A percentile compares a stretch with the other conserved stretches of the same genome.
These are phyloP conservation scores for Geopemphigus sp. DNA, from an alignment of 1,140 invertebrate genomes.

Conservation along the genomic window DNA sequence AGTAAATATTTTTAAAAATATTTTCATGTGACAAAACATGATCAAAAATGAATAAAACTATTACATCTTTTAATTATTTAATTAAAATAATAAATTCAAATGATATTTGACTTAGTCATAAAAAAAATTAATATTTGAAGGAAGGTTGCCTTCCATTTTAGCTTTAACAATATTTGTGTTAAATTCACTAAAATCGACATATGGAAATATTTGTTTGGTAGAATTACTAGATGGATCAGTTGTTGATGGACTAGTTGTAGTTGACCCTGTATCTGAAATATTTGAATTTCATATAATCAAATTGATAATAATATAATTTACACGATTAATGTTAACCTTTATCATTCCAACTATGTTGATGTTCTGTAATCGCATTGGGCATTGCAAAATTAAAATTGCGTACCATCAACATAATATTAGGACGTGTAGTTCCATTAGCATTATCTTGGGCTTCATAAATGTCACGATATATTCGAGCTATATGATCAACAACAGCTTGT, in stretches of 20 bases:
- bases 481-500: slow-evolving; percentile 82
- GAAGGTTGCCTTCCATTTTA: slow-evolving; percentile 61
- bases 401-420: slow-evolving; percentile 81
- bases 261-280: slow-evolving; percentile 45
- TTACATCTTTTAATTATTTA: not conserved
- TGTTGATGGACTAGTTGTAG: slow-evolving; percentile 39
- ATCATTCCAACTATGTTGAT: slow-evolving; percentile 53
- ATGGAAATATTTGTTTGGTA: slow-evolving; percentile 57
- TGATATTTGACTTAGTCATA: slow-evolving; percentile 25
- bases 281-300: not conserved
- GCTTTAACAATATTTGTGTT: slow-evolving; percentile 71
- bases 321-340: slow-evolving; percentile 2
- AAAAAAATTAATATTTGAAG: slow-evolving; percentile 59
- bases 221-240: slow-evolving; percentile 35
- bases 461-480: slow-evolving; percentile 80
- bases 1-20: not conserved
- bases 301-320: not conserved
- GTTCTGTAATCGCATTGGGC: slow-evolving; percentile 65
- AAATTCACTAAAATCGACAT: slow-evolving; percentile 83
- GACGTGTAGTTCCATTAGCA: slow-evolving; percentile 58
- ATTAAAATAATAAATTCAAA: not conserved
- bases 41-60: not conserved
- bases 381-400: slow-evolving; percentile 82
- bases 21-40: not conserved
- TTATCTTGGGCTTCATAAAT: slow-evolving; percentile 64